Evolutionary conservation across 1,140 invertebrate species (phyloP), one percentile per base, ranked within the genome.

Genomic region (Spodoptera litura): DNA sequence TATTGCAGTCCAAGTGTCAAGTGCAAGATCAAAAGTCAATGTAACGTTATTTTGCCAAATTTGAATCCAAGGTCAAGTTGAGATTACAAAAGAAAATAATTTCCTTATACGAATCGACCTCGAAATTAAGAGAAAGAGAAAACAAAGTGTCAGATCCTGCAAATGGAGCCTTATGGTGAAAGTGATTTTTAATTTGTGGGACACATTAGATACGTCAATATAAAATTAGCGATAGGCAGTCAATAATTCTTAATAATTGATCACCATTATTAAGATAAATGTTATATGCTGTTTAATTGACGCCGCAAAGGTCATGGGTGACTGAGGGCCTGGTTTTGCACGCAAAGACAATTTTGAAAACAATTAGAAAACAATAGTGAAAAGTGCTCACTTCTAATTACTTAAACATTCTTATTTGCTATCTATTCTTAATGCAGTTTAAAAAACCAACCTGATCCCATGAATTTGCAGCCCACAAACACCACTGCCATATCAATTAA

Each of bases 111-210:
- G 9, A 56, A 20, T 12, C 8, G 66, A n/a, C 51, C 25, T 70
- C 44, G 52, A 71, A 71, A 8, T 52, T 55, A 71, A 71, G 68
- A 71, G 52, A 71, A 70, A 61, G 71, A 44, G 38, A 74, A 52
- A 49, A 53, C 15, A 20, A n/a, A 61, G 35, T 61, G 55, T 59
- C 38, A 73, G 27, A 52, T 61, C 56, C 71, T 73, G 10, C 71
- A 61, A 74, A 74, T 74, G 12, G 51, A 58, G 20, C 6, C 13
- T 49, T 58, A 59, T 9, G 27, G 71, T 61, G 71, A 74, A 74
- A 74, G 71, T 74, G 71, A 51, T 59, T 59, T n/a, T 58, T 74
- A 74, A 74, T 61, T 61, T 38, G 56, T 61, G 25, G 56, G 71
- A n/a, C 71, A 61, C 4, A 44, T 74, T 74, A 52, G 71, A 52